Evolutionary conservation across 2,888 invertebrate species (phyloP).

Genomic region (Microplitis deprimator): DNA sequence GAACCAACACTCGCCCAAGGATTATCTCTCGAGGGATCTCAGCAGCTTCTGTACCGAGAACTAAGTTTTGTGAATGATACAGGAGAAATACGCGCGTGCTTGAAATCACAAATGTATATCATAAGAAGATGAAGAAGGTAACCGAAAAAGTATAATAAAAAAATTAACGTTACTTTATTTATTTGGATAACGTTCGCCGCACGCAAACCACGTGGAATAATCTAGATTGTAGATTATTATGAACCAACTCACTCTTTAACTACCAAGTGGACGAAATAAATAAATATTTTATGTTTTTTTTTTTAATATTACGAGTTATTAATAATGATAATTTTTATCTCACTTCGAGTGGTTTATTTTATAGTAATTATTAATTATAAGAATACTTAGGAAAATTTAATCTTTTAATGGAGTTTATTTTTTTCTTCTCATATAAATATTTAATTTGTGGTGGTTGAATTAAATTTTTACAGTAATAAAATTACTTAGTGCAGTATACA

Average conservation of each 20-base stretch:
- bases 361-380: too few species aligned
- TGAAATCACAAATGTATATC: slow-evolving; percentile 43
- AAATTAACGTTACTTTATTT: slow-evolving; percentile 33
- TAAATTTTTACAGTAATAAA: not conserved
- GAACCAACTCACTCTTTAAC: not conserved
- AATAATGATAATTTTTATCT: too few species aligned
- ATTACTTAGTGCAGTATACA: not conserved
- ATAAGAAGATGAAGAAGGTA: slow-evolving; percentile 9
- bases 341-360: too few species aligned
- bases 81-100: slow-evolving; percentile 39
- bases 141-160: slow-evolving; percentile 10
- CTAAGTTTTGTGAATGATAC: slow-evolving; percentile 42
- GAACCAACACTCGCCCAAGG: slow-evolving; percentile 35
- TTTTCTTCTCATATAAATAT: not conserved
- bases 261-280: too few species aligned
- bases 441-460: not conserved
- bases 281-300: too few species aligned
- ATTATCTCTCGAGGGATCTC: slow-evolving; percentile 42
- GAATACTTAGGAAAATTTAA: too few species aligned
- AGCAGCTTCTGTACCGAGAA: slow-evolving; percentile 24
- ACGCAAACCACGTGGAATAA: slow-evolving; percentile 18
- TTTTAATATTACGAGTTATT: too few species aligned
- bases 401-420: too few species aligned
- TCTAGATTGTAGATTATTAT: not conserved
- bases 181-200: slow-evolving; percentile 18